Evolutionary conservation across 2,797 vertebrate genomes (phyloP), one percentile per base, ranked within the genome.

Genomic region (Dendrocincla tyrannina): DNA sequence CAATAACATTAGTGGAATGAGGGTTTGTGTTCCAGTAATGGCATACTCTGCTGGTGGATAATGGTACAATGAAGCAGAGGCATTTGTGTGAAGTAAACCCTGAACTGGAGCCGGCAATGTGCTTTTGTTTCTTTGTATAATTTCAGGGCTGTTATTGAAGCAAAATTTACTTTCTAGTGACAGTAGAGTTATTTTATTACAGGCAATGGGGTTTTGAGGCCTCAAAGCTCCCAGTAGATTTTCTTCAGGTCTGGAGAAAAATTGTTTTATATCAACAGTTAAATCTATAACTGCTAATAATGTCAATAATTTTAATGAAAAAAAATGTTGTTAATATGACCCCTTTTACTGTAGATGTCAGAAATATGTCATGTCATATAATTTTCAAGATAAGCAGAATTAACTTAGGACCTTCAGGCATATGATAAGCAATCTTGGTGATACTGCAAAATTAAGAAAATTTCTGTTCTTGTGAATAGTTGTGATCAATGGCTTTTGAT

Each of bases 21-120:
- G 68, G 91, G 70, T 66, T 27, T 5, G 30, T 33, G 18, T 91
- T 96, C 67, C 72, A 64, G 39, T 89, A 80, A 89, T 73, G 82
- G 86, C 46, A 50, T 89, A 28, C 23, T 19, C 16, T 74, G 42
- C 50, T 79, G 74, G 55, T 78, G 50, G 74, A 79, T 84, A 68
- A 82, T 41, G 60, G 89, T 80, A 33, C 8, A 4, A 56, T 59
- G 66, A 84, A 91, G 39, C 77, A 84, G 92, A 79, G 59, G 16
- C 55, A 63, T 92, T 85, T 84, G 15, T 83, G 56, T 77, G 80
- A 77, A 68, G 35, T 59, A 84, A 93, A 82, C 32, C 52, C 28
- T 86, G 73, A 91, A n/a, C 53, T 66, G 62, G 81, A 95, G 69
- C 55, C 74, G 72, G 72, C 85, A 92, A 70, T 2, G 1, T 60